These are phyloP conservation scores for Halichoerus grypus DNA, from an alignment of 2,113 vertebrate species.

Conservation along the genomic window DNA sequence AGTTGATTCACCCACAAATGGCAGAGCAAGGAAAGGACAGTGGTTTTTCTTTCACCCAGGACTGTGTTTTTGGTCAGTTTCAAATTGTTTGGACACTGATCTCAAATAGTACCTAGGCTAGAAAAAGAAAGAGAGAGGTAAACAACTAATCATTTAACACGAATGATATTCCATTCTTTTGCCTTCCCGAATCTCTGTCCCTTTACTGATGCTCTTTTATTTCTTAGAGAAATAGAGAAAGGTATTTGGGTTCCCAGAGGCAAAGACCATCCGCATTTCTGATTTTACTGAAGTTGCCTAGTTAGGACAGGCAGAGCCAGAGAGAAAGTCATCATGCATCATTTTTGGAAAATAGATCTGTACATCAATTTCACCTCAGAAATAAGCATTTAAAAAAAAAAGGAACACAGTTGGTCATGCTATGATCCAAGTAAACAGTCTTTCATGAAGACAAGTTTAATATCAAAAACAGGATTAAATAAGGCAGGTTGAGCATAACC, in stretches of 20 bases:
- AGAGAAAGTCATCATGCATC: not conserved
- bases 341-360: not conserved
- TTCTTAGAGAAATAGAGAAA: not conserved
- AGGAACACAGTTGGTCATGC: not conserved
- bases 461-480: not conserved
- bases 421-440: not conserved
- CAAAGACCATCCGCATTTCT: not conserved
- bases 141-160: not conserved
- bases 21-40: fast-evolving
- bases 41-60: not conserved
- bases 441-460: not conserved
- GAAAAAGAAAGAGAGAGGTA: not conserved
- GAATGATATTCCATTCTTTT: not conserved
- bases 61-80: not conserved
- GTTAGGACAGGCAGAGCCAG: not conserved
- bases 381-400: not conserved
- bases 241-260: not conserved
- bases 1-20: not conserved
- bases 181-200: not conserved
- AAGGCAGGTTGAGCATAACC: not conserved
- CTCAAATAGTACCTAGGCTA: not conserved
- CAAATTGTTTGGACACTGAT: not conserved
- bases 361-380: not conserved
- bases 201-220: not conserved
- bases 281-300: not conserved